Base-by-base conservation (phyloP, 2,797 vertebrate species). In the Rhyacichthys aspro region DNA sequence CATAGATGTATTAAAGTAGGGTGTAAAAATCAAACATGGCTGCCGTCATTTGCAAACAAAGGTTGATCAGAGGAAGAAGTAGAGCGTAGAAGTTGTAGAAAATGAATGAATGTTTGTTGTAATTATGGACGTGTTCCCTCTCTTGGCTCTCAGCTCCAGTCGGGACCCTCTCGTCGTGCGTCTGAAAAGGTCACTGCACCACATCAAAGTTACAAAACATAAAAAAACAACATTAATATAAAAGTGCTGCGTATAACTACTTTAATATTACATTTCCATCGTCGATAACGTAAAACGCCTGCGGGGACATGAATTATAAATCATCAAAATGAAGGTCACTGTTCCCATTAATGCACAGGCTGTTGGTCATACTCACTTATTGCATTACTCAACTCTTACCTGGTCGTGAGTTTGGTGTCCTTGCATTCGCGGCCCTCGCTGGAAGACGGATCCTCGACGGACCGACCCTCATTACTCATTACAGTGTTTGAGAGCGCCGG, bases 381-480 rank as follows among this genome's bases (percentile, higher is more conserved):
- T 69, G 43, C 50, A 70, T 69, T 58, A 74, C 78, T 55, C 72
- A 63, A 62, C 61, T 50, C 16, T 52, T 72, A 62, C 68, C 77
- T 85, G 71, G 70, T 60, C 55, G 15, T 69, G 59, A 67, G 67
- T 75, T 62, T 23, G 68, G 74, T 78, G 86, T 83, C 87, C 85
- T 89, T 90, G 86, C 63, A 18, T 80, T 78, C 18, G 47, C 60
- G 52, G 78, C 56, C 64, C 77, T 72, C 41, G 55, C 71, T 56
- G 56, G 74, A 85, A 82, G 81, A 81, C 78, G 36, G 79, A 84
- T 76, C 83, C 87, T 79, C 76, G 2, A 46, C 0, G 73, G 82
- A 77, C 78, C 16, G 43, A 55, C 72, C 37, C 72, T 79, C 86
- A 86, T 88, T 89, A 86, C 81, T 88, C 85, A 88, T 85, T 88